Evolutionary conservation across 2,888 invertebrate species (phyloP), one percentile per base, ranked within the genome.

Genomic region (Abrostola triplasia): DNA sequence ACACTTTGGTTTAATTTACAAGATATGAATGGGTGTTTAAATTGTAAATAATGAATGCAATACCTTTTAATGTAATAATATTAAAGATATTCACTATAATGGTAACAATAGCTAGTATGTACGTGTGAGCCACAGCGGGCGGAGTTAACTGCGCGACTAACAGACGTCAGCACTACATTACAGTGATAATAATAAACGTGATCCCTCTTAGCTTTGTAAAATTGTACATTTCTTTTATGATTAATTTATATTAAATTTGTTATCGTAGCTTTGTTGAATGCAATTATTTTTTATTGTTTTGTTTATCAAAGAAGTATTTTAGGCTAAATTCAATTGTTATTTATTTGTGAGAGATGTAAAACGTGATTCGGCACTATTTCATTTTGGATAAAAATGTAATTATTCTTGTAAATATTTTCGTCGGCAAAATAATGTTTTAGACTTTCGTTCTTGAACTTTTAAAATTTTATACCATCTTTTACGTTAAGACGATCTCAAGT

Each of bases 261-360:
- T 94, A 94, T 93, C 80, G 89, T 93, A 93, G 94, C 94, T 94
- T 93, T 93, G 94, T 94, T 94, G 92, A 93, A 94, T 94, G 92
- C 94, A 92, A 94, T 93, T 94, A 93, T 93, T 93, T 92, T 93
- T 93, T 93, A 93, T 93, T 94, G 93, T 94, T 94, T 94, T 94
- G 91, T 93, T 92, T 93, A 92, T 93, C 88, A 90, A 93, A 91
- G 88, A 92, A 93, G 92, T 92, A 93, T 93, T 93, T 90, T 94
- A 94, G 93, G 91, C 93, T 94, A 93, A 93, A 94, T 93, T 94
- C 91, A 86, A 92, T 93, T 94, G 94, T 94, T 94, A 94, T 94
- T 94, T 94, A 94, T 94, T 94, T 92, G 88, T 90, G 92, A 87
- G 90, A 90, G 87, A 88, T 93, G 90, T 90, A 91, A 91, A 91